Evolutionary conservation across 2,888 invertebrate genomes (phyloP).

Genomic region (Acronicta psi): DNA sequence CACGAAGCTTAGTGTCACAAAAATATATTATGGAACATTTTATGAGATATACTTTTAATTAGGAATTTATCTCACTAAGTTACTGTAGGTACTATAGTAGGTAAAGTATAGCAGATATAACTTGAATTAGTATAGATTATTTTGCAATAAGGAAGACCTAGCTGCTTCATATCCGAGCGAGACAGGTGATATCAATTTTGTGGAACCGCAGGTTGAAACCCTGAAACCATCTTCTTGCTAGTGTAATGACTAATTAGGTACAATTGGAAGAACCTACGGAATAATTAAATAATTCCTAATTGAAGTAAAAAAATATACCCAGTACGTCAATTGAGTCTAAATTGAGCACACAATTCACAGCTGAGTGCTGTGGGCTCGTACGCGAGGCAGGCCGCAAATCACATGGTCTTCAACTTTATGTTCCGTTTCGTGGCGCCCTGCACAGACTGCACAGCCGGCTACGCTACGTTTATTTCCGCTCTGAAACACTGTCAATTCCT

Average conservation of each 20-base stretch:
- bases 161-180: too few relatives aligned
- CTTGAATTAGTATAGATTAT: not conserved
- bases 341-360: constrained; percentile 33
- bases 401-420: constrained; percentile 54
- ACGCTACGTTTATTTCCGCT: constrained; percentile 50
- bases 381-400: constrained; percentile 43
- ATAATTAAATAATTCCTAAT: too few relatives aligned
- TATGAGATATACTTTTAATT: constrained; percentile 52
- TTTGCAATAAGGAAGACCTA: not conserved
- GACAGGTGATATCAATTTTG: too few relatives aligned
- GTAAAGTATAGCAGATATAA: too few relatives aligned
- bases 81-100: too few relatives aligned
- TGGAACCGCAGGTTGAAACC: too few relatives aligned
- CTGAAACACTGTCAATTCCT: constrained; percentile 49
- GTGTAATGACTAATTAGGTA: too few relatives aligned
- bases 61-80: constrained; percentile 4
- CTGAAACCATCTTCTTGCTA: too few relatives aligned
- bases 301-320: too few relatives aligned
- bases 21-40: constrained; percentile 39
- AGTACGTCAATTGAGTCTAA: constrained; percentile 13
- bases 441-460: constrained; percentile 42
- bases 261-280: too few relatives aligned
- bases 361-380: constrained; percentile 27
- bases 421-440: constrained; percentile 48
- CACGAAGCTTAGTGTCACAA: constrained; percentile 43